phyloP scores from a whole-genome alignment of 2,888 invertebrate species.

The Diabrotica balteata region DNA sequence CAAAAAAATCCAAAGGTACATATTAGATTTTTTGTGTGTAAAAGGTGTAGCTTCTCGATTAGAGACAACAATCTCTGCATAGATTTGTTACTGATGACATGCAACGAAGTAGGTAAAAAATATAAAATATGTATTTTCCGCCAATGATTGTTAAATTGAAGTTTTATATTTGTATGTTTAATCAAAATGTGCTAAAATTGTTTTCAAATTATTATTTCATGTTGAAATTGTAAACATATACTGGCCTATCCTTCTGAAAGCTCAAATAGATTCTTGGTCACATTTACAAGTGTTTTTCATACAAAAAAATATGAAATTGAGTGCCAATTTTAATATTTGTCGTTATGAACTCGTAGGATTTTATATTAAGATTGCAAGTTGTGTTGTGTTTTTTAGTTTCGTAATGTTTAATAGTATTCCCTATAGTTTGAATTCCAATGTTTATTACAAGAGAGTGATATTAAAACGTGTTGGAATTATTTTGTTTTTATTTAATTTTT shows the following conservation, averaged over 20 bases:
- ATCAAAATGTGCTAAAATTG: too few species aligned
- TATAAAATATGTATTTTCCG: too few species aligned
- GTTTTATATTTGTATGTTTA: too few species aligned
- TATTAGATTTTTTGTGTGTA: too few species aligned
- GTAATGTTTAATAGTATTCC: slow-evolving; percentile 20
- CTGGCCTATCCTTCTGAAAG: slow-evolving; percentile 2
- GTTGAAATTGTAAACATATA: too few species aligned
- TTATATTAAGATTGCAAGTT: slow-evolving; percentile 37
- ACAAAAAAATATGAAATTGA: slow-evolving; percentile 15
- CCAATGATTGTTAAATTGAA: too few species aligned
- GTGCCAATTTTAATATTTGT: slow-evolving; percentile 34
- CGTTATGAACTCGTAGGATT: slow-evolving; percentile 26
- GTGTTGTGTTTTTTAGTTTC: slow-evolving; percentile 34
- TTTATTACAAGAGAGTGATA: slow-evolving; percentile 38
- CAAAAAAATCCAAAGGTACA: too few species aligned
- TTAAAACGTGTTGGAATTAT: slow-evolving; percentile 36
- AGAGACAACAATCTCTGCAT: too few species aligned
- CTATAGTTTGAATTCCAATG: slow-evolving; percentile 26
- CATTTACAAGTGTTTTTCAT: slow-evolving; percentile 7
- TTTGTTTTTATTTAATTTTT: background rate
- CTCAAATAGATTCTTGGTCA: slow-evolving; percentile 6
- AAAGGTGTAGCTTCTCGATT: too few species aligned
- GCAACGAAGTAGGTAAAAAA: too few species aligned
- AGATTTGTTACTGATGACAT: too few species aligned
- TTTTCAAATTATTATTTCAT: too few species aligned